Percentiles rank a stretch among this genome's conserved stretches.
These are phyloP conservation scores for Pteromalus puparum DNA, from an alignment of 1,140 invertebrate species.

Conservation along the genomic window DNA sequence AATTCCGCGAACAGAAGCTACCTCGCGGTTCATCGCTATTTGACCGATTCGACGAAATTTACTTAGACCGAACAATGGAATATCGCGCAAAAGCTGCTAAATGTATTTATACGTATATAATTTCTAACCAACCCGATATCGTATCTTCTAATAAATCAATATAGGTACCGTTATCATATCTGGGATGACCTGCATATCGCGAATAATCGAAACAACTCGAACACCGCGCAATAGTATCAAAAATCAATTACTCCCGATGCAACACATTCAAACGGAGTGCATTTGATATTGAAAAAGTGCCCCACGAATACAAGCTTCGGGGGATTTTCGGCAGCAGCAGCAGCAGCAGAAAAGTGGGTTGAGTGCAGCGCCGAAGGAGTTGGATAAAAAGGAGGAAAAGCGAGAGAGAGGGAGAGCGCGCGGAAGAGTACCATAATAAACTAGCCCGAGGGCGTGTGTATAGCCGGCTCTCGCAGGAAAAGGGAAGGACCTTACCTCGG, in stretches of 20 bases:
- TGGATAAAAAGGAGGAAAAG: no score
- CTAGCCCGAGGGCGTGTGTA: not conserved
- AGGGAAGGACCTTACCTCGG: conserved; percentile 65
- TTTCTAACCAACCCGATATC: not conserved
- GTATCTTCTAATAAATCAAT: no score
- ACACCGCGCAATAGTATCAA: no score
- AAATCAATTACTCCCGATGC: no score
- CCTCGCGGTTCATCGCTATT: not conserved
- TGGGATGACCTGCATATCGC: no score
- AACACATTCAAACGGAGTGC: not conserved
- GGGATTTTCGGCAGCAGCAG: not conserved
- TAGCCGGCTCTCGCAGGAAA: not conserved
- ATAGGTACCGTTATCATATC: no score
- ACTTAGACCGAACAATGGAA: not conserved
- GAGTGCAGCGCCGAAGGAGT: not conserved
- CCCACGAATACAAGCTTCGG: not conserved
- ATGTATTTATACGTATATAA: not conserved
- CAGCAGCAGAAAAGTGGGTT: not conserved
- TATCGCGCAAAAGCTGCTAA: not conserved
- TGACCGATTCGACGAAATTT: not conserved
- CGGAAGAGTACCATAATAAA: not conserved
- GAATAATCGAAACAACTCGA: no score
- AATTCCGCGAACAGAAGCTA: not conserved
- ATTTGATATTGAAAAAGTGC: not conserved
- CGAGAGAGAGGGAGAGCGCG: no score